phyloP scores from a whole-genome alignment of 1,140 invertebrate species.

The Euura saliciscinereae region DNA sequence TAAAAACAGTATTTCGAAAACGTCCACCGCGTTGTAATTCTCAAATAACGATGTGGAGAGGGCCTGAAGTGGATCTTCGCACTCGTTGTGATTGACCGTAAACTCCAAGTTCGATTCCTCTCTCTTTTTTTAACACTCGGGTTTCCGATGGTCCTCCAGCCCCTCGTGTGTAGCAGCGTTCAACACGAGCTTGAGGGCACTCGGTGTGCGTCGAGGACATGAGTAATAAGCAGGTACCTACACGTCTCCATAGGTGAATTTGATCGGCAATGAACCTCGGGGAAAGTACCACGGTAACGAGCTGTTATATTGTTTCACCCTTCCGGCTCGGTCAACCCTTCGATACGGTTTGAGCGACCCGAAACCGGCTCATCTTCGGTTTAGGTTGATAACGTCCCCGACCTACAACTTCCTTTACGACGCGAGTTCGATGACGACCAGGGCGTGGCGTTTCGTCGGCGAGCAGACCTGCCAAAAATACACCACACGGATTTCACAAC shows the following conservation, averaged over 20 bases:
- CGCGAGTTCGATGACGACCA: neutral
- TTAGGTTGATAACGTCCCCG: neutral
- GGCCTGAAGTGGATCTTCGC: neutral
- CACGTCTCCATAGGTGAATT: neutral
- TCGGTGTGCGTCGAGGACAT: neutral
- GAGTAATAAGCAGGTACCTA: neutral
- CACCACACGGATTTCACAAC: too few species aligned
- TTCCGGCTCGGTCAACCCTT: neutral
- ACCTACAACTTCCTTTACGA: neutral
- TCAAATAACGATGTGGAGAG: too few species aligned
- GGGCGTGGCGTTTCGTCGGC: too few species aligned
- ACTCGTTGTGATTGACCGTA: constrained; percentile 7
- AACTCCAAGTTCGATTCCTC: neutral
- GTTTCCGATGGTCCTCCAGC: too few species aligned
- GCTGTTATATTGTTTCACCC: neutral
- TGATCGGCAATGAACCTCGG: neutral
- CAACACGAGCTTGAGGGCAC: too few species aligned
- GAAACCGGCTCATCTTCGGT: neutral
- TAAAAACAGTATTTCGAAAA: too few species aligned
- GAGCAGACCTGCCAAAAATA: too few species aligned
- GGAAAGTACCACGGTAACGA: neutral
- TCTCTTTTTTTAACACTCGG: neutral
- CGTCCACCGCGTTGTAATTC: too few species aligned
- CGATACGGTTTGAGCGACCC: neutral
- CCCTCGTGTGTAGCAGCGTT: too few species aligned